Evolutionary conservation across 2,113 vertebrate genomes (phyloP), one percentile per base, ranked within the genome.

Genomic region (Ochotona curzoniae): DNA sequence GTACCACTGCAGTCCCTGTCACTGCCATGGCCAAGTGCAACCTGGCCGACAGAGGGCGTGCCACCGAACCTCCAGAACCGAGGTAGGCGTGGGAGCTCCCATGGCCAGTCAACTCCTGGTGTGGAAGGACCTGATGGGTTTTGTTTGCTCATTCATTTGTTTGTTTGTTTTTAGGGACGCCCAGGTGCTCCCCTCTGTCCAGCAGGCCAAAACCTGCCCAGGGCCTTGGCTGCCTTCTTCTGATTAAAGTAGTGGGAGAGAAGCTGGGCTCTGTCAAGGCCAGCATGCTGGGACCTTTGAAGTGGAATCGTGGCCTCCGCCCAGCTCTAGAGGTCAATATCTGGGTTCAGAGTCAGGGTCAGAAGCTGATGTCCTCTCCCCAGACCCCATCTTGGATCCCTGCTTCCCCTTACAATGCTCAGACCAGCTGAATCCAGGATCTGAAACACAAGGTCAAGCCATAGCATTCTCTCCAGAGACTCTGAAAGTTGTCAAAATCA

Each of bases 31-130:
- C 49, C 26, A 32, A 51, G 57, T 12, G 32, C 6, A 4, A 18
- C 8, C 21, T 73, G 83, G 49, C 38, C 49, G 6, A 28, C 47
- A 91, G 83, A 26, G 71, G 71, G 26, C 21, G 60, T 57, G 60
- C 3, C 1, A 17, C 32, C 25, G 0, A 23, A 35, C n/a, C 0
- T 4, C 25, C 1, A 1, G 60, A 12, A 49, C 54, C 3, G 4
- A 9, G 10, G 23, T 10, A 0, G 14, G 51, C 5, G 25, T 25
- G 1, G 47, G 60, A 7, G 57, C 64, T 35, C 32, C 57, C 23
- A 1, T 0, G 5, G 30, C 49, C 13, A 0, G 12, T 8, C 38
- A 44, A 44, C 38, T 44, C 38, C 38, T 44, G 38, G 38, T 44
- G 38, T 44, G 38, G 38, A 44, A 44, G 38, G 38, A 44, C 38